phyloP scores from a whole-genome alignment of 2,113 vertebrate species.

The Gobiocypris rarus region DNA sequence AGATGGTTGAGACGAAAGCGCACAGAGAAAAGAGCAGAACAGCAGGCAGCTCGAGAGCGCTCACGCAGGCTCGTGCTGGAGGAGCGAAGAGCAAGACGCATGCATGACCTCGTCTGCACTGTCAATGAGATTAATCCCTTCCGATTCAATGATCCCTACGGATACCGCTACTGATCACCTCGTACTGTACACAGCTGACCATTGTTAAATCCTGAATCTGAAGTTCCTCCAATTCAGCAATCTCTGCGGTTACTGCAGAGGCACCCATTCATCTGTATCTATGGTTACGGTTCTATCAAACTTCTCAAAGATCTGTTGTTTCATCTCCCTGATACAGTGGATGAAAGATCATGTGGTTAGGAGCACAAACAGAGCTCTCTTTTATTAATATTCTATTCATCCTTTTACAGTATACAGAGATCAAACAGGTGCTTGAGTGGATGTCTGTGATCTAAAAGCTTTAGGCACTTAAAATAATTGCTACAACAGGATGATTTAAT shows the following conservation, averaged over 20 bases:
- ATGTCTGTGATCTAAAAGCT: background rate
- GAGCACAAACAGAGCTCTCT: background rate
- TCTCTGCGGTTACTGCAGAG: conserved; percentile 12
- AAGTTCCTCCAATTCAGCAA: background rate
- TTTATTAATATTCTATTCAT: conserved; percentile 23
- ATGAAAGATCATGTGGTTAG: background rate
- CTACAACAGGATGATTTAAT: background rate
- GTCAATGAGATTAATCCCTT: conserved; percentile 79
- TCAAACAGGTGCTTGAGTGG: conserved; percentile 22
- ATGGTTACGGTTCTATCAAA: conserved; percentile 66
- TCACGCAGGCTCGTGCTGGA: conserved; percentile 84
- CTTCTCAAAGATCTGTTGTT: background rate
- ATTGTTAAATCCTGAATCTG: background rate
- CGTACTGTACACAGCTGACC: background rate
- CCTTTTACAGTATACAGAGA: background rate
- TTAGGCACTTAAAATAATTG: conserved; percentile 45
- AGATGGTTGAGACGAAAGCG: conserved; percentile 92
- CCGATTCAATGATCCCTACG: conserved; percentile 80
- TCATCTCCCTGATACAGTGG: conserved; percentile 10
- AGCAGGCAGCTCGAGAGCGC: conserved; percentile 83
- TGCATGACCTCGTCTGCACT: conserved; percentile 77
- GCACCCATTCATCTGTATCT: conserved; percentile 79
- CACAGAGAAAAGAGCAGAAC: conserved; percentile 84
- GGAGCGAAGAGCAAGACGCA: conserved; percentile 81
- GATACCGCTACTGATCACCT: conserved; percentile 70